phyloP scores from a whole-genome alignment of 2,113 vertebrate genomes.

The Tiliqua scincoides region DNA sequence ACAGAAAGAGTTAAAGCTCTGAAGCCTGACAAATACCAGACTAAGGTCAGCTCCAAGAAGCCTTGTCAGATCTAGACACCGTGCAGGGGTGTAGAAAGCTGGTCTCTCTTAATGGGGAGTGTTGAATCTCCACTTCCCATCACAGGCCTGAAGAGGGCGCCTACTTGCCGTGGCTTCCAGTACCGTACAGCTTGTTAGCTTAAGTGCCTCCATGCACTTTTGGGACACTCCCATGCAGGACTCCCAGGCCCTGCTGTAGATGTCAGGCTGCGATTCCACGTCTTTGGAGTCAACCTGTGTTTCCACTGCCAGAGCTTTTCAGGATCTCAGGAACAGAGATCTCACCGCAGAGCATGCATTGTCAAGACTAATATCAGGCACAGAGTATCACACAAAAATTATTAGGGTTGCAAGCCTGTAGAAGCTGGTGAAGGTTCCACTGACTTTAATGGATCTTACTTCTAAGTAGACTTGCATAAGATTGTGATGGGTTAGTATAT shows the following conservation, averaged over 20 bases:
- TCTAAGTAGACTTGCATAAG: no score
- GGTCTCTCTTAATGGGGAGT: neutral
- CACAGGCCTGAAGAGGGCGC: neutral
- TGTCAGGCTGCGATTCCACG: no score
- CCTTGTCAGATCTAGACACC: neutral
- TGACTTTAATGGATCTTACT: no score
- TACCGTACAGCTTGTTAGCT: neutral
- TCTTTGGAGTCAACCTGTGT: neutral
- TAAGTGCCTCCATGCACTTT: neutral
- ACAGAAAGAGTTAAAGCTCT: neutral
- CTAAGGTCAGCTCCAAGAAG: neutral
- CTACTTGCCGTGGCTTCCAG: neutral
- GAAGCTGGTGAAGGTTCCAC: no score
- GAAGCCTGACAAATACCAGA: neutral
- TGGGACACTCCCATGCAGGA: neutral
- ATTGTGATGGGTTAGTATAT: no score
- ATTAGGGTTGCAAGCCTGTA: no score
- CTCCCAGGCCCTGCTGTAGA: no score
- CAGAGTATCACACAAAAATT: no score
- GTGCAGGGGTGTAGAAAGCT: neutral
- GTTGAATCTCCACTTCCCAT: neutral
- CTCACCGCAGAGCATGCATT: no score
- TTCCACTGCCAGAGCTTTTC: neutral
- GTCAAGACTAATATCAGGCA: no score
- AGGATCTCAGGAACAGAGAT: neutral